phyloP scores from a whole-genome alignment of 2,113 vertebrate genomes.

The Hemichromis elongatus region DNA sequence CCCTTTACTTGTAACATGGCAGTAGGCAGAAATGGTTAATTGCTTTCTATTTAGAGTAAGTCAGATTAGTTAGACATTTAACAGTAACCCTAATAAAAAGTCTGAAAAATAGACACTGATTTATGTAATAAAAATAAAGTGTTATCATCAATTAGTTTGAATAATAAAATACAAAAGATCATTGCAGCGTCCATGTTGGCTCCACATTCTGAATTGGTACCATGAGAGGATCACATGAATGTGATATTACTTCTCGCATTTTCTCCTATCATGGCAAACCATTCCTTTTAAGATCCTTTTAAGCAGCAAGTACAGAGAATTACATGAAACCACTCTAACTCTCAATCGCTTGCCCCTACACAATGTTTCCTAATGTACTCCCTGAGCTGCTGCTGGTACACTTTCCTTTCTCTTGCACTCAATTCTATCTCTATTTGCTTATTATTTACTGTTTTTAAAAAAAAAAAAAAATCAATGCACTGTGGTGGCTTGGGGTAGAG shows the following conservation, averaged over 20 bases:
- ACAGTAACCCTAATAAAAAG: neutral
- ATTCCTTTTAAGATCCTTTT: neutral
- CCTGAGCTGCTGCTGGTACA: neutral
- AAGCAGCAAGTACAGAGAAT: neutral
- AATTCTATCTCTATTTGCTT: neutral
- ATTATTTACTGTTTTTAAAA: neutral
- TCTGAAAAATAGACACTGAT: neutral
- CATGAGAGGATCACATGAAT: neutral
- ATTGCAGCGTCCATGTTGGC: neutral
- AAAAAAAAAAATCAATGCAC: slow-evolving; percentile 13
- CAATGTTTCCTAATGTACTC: neutral
- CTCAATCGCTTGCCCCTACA: neutral
- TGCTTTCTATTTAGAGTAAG: neutral
- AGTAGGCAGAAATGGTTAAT: neutral
- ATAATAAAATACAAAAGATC: neutral
- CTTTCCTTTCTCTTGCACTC: neutral
- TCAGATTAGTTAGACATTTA: neutral
- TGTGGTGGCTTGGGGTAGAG: neutral
- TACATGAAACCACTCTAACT: neutral
- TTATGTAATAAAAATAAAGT: neutral
- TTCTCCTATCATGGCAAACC: neutral
- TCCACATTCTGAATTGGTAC: neutral
- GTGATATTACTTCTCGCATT: neutral
- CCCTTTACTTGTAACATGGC: neutral
- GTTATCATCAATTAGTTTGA: neutral